phyloP scores from a whole-genome alignment of 2,888 invertebrate genomes.

The Ommatoiulus sabulosus region DNA sequence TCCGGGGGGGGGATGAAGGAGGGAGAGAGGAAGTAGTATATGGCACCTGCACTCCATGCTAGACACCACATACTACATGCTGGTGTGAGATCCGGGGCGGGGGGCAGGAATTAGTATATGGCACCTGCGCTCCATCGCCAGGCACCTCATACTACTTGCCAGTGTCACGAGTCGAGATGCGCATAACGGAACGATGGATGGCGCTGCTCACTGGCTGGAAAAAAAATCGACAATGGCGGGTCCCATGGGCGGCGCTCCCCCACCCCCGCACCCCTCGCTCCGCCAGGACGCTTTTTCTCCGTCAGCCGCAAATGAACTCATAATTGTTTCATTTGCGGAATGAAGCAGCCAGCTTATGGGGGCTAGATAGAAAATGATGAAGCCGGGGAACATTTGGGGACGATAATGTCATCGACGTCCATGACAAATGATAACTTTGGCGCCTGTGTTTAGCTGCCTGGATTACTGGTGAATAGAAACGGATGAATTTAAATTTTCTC shows the following conservation, averaged over 20 bases:
- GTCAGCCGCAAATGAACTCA: conserved; percentile 54
- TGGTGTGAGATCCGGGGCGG: too few species aligned
- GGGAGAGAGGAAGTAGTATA: background rate
- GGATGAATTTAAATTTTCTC: conserved; percentile 58
- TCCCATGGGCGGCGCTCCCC: background rate
- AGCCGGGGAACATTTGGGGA: conserved; percentile 12
- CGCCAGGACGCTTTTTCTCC: background rate
- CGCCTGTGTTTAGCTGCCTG: conserved; percentile 58
- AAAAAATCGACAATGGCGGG: conserved; percentile 41
- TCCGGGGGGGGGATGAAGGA: background rate
- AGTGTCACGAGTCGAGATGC: too few species aligned
- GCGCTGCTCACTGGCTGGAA: conserved; percentile 52
- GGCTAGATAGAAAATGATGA: conserved; percentile 51
- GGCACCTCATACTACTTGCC: too few species aligned
- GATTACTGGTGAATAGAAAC: conserved; percentile 57
- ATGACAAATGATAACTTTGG: conserved; percentile 59
- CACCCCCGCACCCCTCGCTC: conserved; percentile 14
- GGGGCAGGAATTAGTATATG: too few species aligned
- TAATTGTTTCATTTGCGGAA: conserved; percentile 57
- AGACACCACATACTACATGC: too few species aligned
- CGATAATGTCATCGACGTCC: conserved; percentile 58
- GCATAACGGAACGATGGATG: conserved; percentile 51
- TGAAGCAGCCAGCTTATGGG: conserved; percentile 52
- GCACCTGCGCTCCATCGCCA: too few species aligned
- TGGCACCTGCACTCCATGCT: background rate